Percentiles rank a stretch among this genome's conserved stretches.
Conservation (phyloP, 2,797 vertebrate species). For the Pristis pectinata region DNA sequence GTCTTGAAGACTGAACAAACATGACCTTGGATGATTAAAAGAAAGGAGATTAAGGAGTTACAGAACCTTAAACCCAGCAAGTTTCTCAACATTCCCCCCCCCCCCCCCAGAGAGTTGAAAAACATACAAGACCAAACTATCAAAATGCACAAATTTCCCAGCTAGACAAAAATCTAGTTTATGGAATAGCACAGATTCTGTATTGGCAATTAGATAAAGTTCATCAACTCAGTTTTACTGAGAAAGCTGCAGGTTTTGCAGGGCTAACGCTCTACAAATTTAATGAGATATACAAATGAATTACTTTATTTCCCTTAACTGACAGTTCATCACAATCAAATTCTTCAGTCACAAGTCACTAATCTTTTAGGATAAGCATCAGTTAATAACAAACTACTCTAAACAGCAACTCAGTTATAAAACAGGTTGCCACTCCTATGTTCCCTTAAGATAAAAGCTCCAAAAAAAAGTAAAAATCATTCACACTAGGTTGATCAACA, state of each 20-base stretch:
- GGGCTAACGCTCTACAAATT: not conserved
- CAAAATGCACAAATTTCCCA: not conserved
- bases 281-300: not conserved
- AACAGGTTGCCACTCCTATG: not conserved
- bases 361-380: not conserved
- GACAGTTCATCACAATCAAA: not conserved
- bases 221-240: not conserved
- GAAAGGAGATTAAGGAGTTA: not conserved
- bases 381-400: not conserved
- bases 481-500: not conserved
- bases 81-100: not conserved
- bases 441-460: not conserved
- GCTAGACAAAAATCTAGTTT: not conserved
- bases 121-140: not conserved
- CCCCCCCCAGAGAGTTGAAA: not conserved
- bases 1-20: not conserved
- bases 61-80: not conserved
- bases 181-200: not conserved
- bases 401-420: not conserved
- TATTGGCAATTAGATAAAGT: not conserved
- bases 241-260: not conserved
- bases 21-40: not conserved
- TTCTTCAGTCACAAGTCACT: constrained; percentile 14
- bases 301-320: not conserved
- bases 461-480: not conserved